Evolutionary conservation across 2,113 vertebrate species (phyloP), one percentile per base, ranked within the genome.

Genomic region (Chascanopsetta lugubris): DNA sequence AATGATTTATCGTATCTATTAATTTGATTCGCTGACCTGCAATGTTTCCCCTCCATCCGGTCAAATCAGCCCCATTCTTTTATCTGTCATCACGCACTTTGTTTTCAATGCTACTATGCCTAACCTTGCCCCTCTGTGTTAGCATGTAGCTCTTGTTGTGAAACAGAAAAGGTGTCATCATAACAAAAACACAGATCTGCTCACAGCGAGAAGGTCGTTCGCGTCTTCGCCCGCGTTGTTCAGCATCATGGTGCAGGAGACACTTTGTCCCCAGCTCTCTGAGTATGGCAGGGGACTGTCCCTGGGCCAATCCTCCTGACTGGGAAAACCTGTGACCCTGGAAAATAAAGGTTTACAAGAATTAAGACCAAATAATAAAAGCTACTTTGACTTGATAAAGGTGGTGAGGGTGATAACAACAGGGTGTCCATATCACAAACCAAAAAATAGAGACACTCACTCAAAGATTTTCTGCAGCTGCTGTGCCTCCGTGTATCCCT

Each of bases 391-490:
- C 21, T 3, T 46, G 8, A 20, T 21, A 21, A 9, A 20, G 7
- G 11, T 30, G 12, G 22, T 13, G 15, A 15, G 11, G 12, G 32
- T 34, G n/a, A n/a, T n/a, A n/a, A n/a, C n/a, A n/a, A n/a, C n/a
- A n/a, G n/a, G n/a, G n/a, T n/a, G n/a, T n/a, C n/a, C n/a, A n/a
- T n/a, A n/a, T n/a, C n/a, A n/a, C n/a, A n/a, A n/a, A n/a, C n/a
- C n/a, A n/a, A n/a, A n/a, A n/a, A n/a, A n/a, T n/a, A n/a, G n/a
- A n/a, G n/a, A n/a, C n/a, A 88, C 92, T 87, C 60, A 93, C 92
- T 91, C 90, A 75, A 93, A 93, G 56, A 93, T 93, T 69, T 90
- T 92, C 12, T 89, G 86, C 32, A 93, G 88, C 85, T 92, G 92
- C 69, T 92, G 90, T 24, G 82, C 53, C 64, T 93, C 92, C 4